Evolutionary conservation across 2,113 vertebrate genomes (phyloP), one percentile per base, ranked within the genome.

Genomic region (Excalfactoria chinensis): DNA sequence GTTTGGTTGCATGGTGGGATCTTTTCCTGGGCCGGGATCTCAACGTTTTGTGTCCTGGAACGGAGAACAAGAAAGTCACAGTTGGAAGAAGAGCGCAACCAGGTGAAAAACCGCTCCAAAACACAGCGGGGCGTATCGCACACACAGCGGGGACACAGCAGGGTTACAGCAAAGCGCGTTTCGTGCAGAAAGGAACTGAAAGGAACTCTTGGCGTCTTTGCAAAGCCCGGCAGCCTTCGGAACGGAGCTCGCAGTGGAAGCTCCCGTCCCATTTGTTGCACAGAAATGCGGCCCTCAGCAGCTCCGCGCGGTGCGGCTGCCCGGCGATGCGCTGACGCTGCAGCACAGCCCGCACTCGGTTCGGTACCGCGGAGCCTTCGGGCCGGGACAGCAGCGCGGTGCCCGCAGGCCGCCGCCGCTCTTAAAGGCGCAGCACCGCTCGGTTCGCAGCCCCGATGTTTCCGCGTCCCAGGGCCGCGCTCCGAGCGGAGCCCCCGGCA

Each of bases 1-100:
- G 21, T 80, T 96, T 67, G 98, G 88, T 96, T 99, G 99, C 99
- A 99, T 99, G 97, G 88, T 88, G 96, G 85, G 95, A 35, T 88
- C 88, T 95, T 96, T 90, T 85, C 87, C 92, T 97, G 98, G 78
- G 95, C 88, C 94, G 86, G 92, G 91, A 97, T 94, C 96, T 97
- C 97, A 95, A 69, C 88, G 81, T 13, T 94, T 79, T 88, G 90
- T 95, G 80, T 97, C 97, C 98, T 98, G 64, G 41, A 96, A 66
- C 6, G 32, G 69, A 69, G 63, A 11, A 69, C 1, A 70, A 86
- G 10, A 95, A 34, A 70, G 25, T 18, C 80, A 51, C 23, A 73
- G 71, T 30, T 68, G 55, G 87, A 92, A 43, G 44, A 76, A 85
- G 72, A 79, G 32, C 75, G 15, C 7, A 25, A 64, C 58, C 5